These are phyloP conservation scores for Apodemus agrarius DNA, from an alignment of 2,797 vertebrate genomes.

Conservation along the genomic window DNA sequence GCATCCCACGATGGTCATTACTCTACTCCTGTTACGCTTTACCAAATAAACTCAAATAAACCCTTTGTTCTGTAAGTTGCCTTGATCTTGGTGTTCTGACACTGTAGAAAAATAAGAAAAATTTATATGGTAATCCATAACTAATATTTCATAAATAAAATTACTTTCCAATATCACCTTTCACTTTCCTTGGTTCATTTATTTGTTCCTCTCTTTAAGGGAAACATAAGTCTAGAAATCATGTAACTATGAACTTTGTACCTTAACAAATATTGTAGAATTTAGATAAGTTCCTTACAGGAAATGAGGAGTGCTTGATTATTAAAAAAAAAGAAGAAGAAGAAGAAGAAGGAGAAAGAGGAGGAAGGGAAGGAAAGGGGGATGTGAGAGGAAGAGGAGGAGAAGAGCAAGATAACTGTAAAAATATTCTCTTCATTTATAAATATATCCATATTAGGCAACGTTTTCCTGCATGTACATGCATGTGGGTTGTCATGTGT, in stretches of 20 bases:
- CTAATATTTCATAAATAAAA: not conserved
- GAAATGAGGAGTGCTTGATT: not conserved
- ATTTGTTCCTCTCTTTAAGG: not conserved
- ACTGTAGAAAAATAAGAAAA: not conserved
- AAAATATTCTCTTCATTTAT: not conserved
- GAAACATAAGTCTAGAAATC: not conserved
- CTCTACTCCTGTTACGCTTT: not conserved
- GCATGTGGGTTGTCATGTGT: too few species aligned
- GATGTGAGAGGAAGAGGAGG: too few species aligned
- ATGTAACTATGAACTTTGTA: not conserved
- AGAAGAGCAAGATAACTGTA: not conserved
- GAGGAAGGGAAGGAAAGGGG: too few species aligned
- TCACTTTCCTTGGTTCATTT: not conserved
- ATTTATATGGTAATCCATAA: not conserved
- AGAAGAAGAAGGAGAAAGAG: too few species aligned
- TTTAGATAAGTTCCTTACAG: not conserved
- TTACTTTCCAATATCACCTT: not conserved
- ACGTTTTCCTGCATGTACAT: not conserved
- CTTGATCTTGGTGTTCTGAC: not conserved
- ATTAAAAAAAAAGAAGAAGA: not conserved
- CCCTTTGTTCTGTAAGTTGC: not conserved
- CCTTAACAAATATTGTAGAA: not conserved
- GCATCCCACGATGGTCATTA: not conserved
- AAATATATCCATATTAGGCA: not conserved
- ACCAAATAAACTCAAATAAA: not conserved